Evolutionary conservation across 2,113 vertebrate species (phyloP).

Genomic region (Empidonax traillii): DNA sequence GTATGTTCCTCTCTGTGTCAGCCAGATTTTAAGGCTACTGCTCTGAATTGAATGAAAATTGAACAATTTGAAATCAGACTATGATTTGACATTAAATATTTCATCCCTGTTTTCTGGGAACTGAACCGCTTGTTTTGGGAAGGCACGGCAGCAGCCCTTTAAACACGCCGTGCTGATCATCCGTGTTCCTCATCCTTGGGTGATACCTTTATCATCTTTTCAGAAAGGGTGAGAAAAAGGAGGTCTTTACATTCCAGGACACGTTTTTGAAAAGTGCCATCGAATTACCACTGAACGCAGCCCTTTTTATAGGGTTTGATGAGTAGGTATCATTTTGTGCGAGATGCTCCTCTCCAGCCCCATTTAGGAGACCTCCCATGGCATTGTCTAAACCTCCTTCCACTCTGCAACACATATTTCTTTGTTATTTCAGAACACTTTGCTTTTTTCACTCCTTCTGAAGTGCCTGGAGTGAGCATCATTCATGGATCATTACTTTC

Average conservation of each 20-base stretch:
- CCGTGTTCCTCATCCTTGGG: not conserved
- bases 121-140: not conserved
- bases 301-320: conserved; percentile 63
- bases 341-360: conserved; percentile 61
- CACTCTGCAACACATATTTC: conserved; percentile 86
- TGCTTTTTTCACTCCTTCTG: conserved; percentile 80
- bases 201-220: conserved; percentile 39
- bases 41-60: not conserved
- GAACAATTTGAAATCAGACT: not conserved
- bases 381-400: conserved; percentile 86
- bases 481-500: conserved; percentile 99
- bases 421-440: conserved; percentile 93
- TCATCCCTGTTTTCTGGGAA: conserved; percentile 2
- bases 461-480: conserved; percentile 97
- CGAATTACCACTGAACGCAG: not conserved
- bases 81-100: not conserved
- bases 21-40: not conserved
- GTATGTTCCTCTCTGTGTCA: not conserved
- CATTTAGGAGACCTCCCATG: conserved; percentile 76
- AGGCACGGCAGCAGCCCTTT: not conserved
- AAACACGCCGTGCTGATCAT: not conserved
- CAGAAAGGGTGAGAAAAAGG: conserved; percentile 14
- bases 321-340: conserved; percentile 66
- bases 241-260: conserved; percentile 51
- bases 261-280: conserved; percentile 47